Conservation (phyloP, 2,888 invertebrate genomes). For the Napeogenes inachia region DNA sequence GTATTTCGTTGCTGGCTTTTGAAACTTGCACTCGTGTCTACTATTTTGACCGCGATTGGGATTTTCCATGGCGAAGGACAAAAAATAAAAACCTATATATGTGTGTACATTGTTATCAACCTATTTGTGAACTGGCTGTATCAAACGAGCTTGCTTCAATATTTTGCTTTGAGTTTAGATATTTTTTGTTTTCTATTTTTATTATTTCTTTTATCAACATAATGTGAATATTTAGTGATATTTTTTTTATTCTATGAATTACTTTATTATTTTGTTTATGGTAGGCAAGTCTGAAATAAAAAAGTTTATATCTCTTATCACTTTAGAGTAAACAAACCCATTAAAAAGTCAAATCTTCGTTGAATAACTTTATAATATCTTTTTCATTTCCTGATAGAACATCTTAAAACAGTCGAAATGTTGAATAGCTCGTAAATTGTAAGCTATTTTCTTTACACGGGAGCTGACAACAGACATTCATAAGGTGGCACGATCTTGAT, state of each 20-base stretch:
- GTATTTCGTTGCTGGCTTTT: slow-evolving; percentile 68
- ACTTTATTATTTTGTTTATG: too few relatives aligned
- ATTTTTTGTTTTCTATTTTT: slow-evolving; percentile 20
- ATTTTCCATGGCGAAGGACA: slow-evolving; percentile 53
- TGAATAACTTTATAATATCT: too few relatives aligned
- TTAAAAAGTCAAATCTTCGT: too few relatives aligned
- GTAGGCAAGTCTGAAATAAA: too few relatives aligned
- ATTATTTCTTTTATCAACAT: background rate
- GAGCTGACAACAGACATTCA: slow-evolving; percentile 63
- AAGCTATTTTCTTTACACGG: slow-evolving; percentile 45
- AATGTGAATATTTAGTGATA: too few relatives aligned
- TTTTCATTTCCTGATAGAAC: background rate
- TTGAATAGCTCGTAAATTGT: slow-evolving; percentile 32
- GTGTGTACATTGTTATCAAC: slow-evolving; percentile 32
- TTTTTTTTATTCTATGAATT: too few relatives aligned
- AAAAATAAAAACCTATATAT: slow-evolving; percentile 49
- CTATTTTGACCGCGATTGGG: slow-evolving; percentile 72
- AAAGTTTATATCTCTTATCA: too few relatives aligned
- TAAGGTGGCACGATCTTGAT: slow-evolving; percentile 65
- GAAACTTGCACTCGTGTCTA: slow-evolving; percentile 60
- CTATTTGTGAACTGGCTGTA: slow-evolving; percentile 22
- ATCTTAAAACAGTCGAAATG: background rate
- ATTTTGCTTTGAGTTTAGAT: slow-evolving; percentile 23
- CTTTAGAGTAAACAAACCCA: too few relatives aligned
- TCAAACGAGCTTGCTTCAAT: slow-evolving; percentile 23